Conservation (phyloP, 2,113 vertebrate genomes). For the Uropsilus gracilis region DNA sequence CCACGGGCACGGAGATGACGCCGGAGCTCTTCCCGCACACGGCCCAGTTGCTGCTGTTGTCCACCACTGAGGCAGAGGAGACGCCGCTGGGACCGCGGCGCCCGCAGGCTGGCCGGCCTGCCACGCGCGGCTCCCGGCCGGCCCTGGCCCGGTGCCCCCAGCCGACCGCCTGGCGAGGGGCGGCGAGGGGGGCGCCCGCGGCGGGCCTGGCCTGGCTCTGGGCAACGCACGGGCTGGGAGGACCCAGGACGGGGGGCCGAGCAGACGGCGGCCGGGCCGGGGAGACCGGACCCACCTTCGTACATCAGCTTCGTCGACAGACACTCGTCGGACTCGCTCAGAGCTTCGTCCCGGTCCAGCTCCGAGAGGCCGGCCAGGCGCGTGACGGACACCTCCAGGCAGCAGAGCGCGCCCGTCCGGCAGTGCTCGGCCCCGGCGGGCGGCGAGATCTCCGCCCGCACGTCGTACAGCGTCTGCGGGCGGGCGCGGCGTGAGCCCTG, state of each 20-base stretch:
- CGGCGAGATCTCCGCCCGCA: constrained; percentile 92
- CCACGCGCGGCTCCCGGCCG: neutral
- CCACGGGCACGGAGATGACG: constrained; percentile 93
- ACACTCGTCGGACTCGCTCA: constrained; percentile 89
- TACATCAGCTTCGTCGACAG: constrained; percentile 96
- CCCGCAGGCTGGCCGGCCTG: no score
- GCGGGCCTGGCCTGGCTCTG: no score
- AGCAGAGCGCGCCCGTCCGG: constrained; percentile 93
- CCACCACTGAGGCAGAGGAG: constrained; percentile 90
- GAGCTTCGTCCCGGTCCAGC: constrained; percentile 91
- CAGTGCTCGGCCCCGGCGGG: constrained; percentile 90
- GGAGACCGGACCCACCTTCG: constrained; percentile 88
- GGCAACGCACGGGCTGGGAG: no score
- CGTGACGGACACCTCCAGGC: constrained; percentile 93
- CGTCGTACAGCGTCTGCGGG: constrained; percentile 93
- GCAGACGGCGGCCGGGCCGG: no score
- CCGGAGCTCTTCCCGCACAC: constrained; percentile 98
- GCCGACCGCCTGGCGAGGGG: neutral
- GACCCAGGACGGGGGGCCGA: no score
- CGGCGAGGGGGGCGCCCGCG: neutral
- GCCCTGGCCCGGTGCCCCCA: no score
- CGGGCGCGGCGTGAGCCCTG: neutral
- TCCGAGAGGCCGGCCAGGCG: constrained; percentile 91
- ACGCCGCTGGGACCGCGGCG: no score
- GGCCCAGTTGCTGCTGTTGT: constrained; percentile 99